Percentiles rank a stretch among this genome's conserved stretches.
Evolutionary conservation across 2,888 invertebrate species (phyloP).

Genomic region (Epistrophella euchroma): DNA sequence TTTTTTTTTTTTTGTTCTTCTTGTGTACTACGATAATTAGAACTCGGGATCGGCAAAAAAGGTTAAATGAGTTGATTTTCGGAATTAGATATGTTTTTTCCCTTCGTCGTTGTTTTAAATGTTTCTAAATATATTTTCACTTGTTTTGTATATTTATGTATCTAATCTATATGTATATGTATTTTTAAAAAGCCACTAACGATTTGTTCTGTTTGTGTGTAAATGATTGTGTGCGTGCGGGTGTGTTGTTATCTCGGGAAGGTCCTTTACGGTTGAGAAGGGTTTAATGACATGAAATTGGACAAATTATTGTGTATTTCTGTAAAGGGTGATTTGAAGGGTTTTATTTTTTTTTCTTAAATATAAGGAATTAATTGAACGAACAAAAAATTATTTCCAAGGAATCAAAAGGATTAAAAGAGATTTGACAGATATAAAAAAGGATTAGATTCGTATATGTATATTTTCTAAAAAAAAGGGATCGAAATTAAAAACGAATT

Average conservation of each 20-base stretch:
- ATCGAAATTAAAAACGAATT: conserved; percentile 20
- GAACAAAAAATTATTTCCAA: conserved; percentile 28
- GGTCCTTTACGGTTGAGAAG: conserved; percentile 54
- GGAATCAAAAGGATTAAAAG: conserved; percentile 42
- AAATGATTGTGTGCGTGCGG: conserved; percentile 41
- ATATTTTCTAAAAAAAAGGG: background rate
- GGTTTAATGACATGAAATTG: conserved; percentile 64
- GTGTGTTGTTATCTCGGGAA: conserved; percentile 46
- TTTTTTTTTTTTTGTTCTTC: conserved; percentile 5
- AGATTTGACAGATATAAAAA: conserved; percentile 12
- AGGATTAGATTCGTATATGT: conserved; percentile 28
- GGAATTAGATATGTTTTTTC: conserved; percentile 66
- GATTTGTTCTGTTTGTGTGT: conserved; percentile 61
- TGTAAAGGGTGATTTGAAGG: conserved; percentile 16
- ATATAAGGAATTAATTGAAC: conserved; percentile 49
- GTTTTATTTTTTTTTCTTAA: conserved; percentile 1
- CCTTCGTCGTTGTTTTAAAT: conserved; percentile 29
- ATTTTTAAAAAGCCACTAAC: conserved; percentile 60
- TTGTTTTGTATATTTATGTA: background rate
- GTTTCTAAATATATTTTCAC: conserved; percentile 49
- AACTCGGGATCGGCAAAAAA: conserved; percentile 54
- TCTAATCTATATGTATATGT: background rate
- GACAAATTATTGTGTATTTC: conserved; percentile 45
- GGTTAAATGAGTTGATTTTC: conserved; percentile 74
- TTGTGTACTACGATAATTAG: conserved; percentile 53